phyloP scores from a whole-genome alignment of 2,113 vertebrate genomes.

The Sialia sialis region DNA sequence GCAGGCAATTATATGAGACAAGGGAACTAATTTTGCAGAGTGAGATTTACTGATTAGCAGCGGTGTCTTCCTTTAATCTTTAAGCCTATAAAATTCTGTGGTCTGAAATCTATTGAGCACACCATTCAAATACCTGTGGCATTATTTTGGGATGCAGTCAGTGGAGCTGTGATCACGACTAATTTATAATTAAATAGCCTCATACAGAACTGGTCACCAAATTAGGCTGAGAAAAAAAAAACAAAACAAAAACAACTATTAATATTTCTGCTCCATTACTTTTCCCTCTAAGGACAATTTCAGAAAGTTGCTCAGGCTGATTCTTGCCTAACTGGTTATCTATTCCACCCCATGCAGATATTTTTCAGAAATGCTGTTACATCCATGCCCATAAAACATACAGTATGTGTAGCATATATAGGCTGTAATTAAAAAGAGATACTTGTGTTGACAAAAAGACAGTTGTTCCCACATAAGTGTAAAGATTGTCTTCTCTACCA shows the following conservation, averaged over 20 bases:
- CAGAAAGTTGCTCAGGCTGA: not conserved
- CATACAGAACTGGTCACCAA: not conserved
- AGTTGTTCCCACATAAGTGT: conserved; percentile 34
- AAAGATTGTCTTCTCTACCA: conserved; percentile 62
- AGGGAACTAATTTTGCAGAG: conserved; percentile 2
- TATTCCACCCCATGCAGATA: not conserved
- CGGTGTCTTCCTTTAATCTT: not conserved
- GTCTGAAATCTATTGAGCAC: not conserved
- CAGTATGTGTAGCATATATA: not conserved
- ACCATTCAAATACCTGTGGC: not conserved
- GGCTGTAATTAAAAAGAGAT: conserved; percentile 53
- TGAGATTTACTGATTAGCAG: conserved; percentile 23
- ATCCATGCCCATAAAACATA: not conserved
- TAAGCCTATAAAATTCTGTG: not conserved
- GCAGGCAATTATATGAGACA: not conserved
- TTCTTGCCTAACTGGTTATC: not conserved
- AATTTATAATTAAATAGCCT: not conserved
- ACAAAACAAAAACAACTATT: too few species aligned
- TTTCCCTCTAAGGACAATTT: not conserved
- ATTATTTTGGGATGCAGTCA: not conserved
- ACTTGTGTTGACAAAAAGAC: conserved; percentile 51
- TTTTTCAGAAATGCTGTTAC: not conserved
- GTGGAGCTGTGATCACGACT: not conserved
- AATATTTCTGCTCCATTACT: not conserved
- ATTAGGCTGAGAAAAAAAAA: not conserved